Base-by-base conservation (phyloP, 2,888 invertebrate species). In the Xestobium rufovillosum region DNA sequence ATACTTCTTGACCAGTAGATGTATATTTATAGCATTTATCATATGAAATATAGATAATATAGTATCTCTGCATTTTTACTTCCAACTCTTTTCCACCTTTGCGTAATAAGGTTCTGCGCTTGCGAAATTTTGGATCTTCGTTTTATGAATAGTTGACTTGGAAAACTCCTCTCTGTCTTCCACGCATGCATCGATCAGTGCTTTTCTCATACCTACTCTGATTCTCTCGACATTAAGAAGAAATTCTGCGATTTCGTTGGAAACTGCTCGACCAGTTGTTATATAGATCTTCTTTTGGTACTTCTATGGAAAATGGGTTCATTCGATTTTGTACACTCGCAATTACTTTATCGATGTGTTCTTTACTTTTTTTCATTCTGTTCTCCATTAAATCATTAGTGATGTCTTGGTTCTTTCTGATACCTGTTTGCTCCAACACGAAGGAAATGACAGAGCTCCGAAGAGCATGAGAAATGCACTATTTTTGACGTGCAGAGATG, bases 401-500 rank as follows among this genome's bases (percentile, higher is more conserved):
- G 11, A 37, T 13, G 19, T 37, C 37, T 14, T 37, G 4, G 31
- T 31, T 33, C 28, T 31, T 41, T 26, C 37, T 26, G 26, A 49
- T 26, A 19, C 46, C 47, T 16, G 46, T 42, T 33, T 33, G 33
- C 34, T 25, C 26, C 11, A 48, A 31, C 9, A 47, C 42, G 33
- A 50, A 43, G 19, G 43, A 42, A 27, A 50, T 49, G 13, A 52
- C 42, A 34, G 35, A 34, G 8, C 51, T 35, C 38, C 51, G 41
- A 11, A 42, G 30, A 6, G 36, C 38, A 36, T 53, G 52, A 41
- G 40, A 49, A 33, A 27, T 41, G 26, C 47, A 36, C 51, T 51
- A 53, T 17, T 50, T 42, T 47, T 53, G 52, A 16, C 50, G 32
- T 25, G 52, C 51, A 26, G 47, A 17, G 10, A 53, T 47, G 10